Base-by-base conservation (phyloP, 2,113 vertebrate genomes). In the Sciurus niger region DNA sequence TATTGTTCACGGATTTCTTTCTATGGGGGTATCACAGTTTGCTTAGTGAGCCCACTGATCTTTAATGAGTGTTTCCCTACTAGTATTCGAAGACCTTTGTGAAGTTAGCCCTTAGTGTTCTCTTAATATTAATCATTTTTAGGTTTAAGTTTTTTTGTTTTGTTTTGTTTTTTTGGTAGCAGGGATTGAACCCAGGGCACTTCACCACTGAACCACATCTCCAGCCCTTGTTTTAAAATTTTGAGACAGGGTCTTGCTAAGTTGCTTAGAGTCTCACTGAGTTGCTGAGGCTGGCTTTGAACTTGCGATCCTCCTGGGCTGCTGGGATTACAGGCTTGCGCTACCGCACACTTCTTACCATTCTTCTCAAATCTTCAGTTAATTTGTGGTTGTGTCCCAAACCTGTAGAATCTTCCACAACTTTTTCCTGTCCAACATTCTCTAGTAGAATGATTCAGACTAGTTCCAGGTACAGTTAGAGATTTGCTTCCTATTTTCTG, bases 351-450 rank as follows among this genome's bases (percentile, higher is more conserved):
- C 55, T 1, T 68, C 18, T 70, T 16, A 55, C 89, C 48, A 51
- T 40, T 95, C 55, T 70, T 53, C 32, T 89, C 20, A 88, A 68
- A 87, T 40, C 67, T 96, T 89, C 18, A 43, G 11, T 92, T 79
- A 58, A 37, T 73, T 65, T 84, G 46, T 82, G 88, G 7, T 67
- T 93, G 32, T 92, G 89, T 78, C n/a, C 16, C 51, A 89, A 89
- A 60, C n/a, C 46, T 77, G 1, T 12, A 34, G 73, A 76, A 12
- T 46, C 48, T 95, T 70, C 34, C 13, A 43, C 7, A 46, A 84
- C 11, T 16, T 68, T 67, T 92, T 68, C 30, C 79, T 46, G 12
- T 25, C 22, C 43, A 78, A 0, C 53, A 34, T 80, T 94, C 9
- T 79, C 0, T 14, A 48, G 76, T 24, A 13, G 11, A 78, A n/a